Conservation (phyloP, 1,140 invertebrate genomes). For the Cheumatopsyche charites region DNA sequence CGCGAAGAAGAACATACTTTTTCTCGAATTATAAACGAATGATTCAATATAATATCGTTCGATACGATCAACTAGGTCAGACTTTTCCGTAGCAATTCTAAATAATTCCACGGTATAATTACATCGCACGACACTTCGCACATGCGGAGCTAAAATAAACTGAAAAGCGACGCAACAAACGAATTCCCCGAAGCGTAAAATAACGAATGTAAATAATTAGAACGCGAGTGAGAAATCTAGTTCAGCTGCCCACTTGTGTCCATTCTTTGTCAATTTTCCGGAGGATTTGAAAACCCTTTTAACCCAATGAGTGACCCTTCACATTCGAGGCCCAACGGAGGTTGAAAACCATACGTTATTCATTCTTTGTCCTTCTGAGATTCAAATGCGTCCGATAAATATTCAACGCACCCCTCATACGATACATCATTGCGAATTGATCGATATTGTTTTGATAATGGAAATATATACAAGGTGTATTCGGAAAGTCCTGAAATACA, state of each 20-base stretch:
- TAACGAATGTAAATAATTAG: constrained; percentile 9
- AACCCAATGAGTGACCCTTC: background rate
- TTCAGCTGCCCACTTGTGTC: background rate
- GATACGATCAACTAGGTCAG: constrained; percentile 7
- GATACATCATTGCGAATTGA: no score
- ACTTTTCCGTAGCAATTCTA: background rate
- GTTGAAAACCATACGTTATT: constrained; percentile 14
- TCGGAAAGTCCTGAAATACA: no score
- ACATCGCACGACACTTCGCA: background rate
- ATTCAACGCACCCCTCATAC: background rate
- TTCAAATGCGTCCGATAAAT: background rate
- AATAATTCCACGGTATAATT: background rate
- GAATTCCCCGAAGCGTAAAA: no score
- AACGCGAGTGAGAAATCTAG: background rate
- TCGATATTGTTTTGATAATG: no score
- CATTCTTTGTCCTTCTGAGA: background rate
- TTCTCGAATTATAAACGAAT: no score
- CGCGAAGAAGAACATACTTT: no score
- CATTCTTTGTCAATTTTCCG: constrained; percentile 16
- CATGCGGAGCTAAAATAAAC: no score
- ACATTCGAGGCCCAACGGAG: background rate
- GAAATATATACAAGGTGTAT: no score
- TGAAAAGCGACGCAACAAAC: no score
- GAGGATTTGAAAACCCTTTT: constrained; percentile 20
- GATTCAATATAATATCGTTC: no score